Evolutionary conservation across 2,113 vertebrate genomes (phyloP).

Genomic region (Phalacrocorax pelagicus): DNA sequence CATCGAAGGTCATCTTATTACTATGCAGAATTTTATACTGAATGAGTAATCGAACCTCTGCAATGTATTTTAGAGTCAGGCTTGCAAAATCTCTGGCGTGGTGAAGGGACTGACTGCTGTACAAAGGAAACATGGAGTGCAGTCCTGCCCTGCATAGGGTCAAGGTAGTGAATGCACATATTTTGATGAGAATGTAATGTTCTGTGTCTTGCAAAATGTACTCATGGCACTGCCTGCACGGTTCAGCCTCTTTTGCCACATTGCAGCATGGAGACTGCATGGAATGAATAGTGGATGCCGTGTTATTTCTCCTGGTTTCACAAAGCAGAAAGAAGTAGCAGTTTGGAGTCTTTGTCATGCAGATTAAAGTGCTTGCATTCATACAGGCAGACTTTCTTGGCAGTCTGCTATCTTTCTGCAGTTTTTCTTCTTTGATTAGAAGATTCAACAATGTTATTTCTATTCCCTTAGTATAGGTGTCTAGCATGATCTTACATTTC

Average conservation of each 20-base stretch:
- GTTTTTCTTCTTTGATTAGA: background rate
- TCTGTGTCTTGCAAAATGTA: background rate
- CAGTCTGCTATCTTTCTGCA: background rate
- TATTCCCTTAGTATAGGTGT: background rate
- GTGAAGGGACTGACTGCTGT: background rate
- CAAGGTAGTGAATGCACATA: background rate
- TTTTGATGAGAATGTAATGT: background rate
- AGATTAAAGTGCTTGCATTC: background rate
- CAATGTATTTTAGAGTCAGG: background rate
- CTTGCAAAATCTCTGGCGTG: background rate
- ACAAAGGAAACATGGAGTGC: background rate
- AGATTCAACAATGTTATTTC: background rate
- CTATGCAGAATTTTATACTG: background rate
- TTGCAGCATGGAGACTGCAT: background rate
- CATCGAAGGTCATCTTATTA: background rate
- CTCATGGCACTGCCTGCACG: accelerated
- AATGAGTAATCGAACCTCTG: background rate
- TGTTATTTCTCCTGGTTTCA: background rate
- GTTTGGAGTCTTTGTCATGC: slow-evolving; percentile 16
- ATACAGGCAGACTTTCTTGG: background rate
- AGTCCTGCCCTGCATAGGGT: background rate
- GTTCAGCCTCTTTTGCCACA: background rate
- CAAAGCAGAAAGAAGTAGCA: background rate
- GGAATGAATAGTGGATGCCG: background rate
- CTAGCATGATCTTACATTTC: background rate